Evolutionary conservation across 2,888 invertebrate species (phyloP).

Genomic region (Spodoptera picta): DNA sequence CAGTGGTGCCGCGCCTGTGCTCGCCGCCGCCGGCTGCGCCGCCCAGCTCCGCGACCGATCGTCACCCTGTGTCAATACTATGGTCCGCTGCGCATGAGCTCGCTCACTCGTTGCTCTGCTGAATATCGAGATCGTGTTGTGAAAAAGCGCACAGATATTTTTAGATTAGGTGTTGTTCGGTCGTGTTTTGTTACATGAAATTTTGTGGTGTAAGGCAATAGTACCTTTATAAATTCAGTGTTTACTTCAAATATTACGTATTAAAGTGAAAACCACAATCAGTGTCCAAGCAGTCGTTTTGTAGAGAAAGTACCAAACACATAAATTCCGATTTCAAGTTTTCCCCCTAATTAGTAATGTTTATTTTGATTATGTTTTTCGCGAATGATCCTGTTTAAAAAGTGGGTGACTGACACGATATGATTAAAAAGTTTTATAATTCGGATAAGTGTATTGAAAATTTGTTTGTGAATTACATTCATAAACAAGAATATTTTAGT

Average conservation of each 20-base stretch:
- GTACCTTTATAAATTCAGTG: constrained; percentile 28
- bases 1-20: constrained; percentile 82
- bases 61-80: constrained; percentile 75
- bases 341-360: constrained; percentile 67
- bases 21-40: constrained; percentile 76
- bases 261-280: constrained; percentile 56
- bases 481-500: constrained; percentile 41
- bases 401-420: constrained; percentile 33
- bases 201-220: constrained; percentile 41
- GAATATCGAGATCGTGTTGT: constrained; percentile 76
- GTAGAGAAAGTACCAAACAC: constrained; percentile 73
- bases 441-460: constrained; percentile 8
- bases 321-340: constrained; percentile 68
- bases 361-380: constrained; percentile 69
- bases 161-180: constrained; percentile 68
- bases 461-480: constrained; percentile 10
- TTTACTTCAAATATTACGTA: constrained; percentile 29
- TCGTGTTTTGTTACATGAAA: constrained; percentile 60
- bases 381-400: constrained; percentile 56
- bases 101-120: constrained; percentile 72
- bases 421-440: constrained; percentile 9
- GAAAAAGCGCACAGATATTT: constrained; percentile 71
- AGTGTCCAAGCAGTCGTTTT: constrained; percentile 60
- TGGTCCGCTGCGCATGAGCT: constrained; percentile 75
- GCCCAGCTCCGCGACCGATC: constrained; percentile 68